Percentiles rank a stretch among this genome's conserved stretches.
Conservation (phyloP, 2,888 invertebrate genomes). For the Nesidiocoris tenuis region DNA sequence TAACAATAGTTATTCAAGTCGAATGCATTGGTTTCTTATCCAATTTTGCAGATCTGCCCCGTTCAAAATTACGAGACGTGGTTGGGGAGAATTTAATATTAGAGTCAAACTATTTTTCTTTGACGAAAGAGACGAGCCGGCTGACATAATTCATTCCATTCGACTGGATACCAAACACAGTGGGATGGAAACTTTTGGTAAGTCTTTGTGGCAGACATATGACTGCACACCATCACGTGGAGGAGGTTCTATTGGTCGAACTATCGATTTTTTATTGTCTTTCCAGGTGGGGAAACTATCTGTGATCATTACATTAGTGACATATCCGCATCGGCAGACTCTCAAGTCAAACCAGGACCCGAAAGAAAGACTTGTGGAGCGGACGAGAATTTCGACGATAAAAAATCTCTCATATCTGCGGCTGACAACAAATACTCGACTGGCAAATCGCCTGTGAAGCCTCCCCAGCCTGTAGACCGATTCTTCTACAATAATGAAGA, state of each 20-base stretch:
- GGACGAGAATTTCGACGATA: too few relatives aligned
- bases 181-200: slow-evolving; percentile 78
- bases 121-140: slow-evolving; percentile 71
- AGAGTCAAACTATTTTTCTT: slow-evolving; percentile 76
- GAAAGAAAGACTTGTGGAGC: not conserved
- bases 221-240: too few relatives aligned
- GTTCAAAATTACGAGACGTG: slow-evolving; percentile 78
- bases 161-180: slow-evolving; percentile 79
- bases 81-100: slow-evolving; percentile 92
- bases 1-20: too few relatives aligned
- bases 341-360: not conserved
- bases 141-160: slow-evolving; percentile 75
- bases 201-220: too few relatives aligned
- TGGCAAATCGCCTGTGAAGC: not conserved
- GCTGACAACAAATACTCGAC: not conserved
- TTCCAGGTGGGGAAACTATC: slow-evolving; percentile 74
- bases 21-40: too few relatives aligned
- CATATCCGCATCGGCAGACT: not conserved
- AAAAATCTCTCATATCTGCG: too few relatives aligned
- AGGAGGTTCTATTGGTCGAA: too few relatives aligned
- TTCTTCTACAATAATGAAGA: not conserved
- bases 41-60: slow-evolving; percentile 69
- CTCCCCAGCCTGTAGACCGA: not conserved
- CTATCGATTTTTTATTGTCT: too few relatives aligned
- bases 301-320: slow-evolving; percentile 65